Percentiles rank a stretch among this genome's conserved stretches.
These are phyloP conservation scores for Temnothorax rugatulus DNA, from an alignment of 2,888 invertebrate genomes.

Conservation along the genomic window DNA sequence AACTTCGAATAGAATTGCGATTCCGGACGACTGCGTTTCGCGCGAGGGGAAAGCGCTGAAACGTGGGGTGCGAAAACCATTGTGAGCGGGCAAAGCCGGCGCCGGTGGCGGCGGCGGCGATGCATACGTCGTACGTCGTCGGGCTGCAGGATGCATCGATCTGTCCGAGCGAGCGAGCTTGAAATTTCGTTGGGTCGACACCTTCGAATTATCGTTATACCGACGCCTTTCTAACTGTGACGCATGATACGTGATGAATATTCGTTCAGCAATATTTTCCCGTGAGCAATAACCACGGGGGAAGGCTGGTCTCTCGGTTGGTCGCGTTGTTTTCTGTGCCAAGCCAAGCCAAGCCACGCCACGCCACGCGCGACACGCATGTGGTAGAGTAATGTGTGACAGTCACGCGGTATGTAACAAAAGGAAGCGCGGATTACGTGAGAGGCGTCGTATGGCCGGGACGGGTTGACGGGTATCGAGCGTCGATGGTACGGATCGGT, in stretches of 20 bases:
- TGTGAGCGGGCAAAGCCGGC: not conserved
- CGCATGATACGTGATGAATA: not conserved
- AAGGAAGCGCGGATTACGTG: conserved; percentile 44
- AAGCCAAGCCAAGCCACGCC: not conserved
- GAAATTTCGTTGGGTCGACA: not conserved
- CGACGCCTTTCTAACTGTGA: not conserved
- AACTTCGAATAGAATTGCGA: not conserved
- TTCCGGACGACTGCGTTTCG: conserved; percentile 5
- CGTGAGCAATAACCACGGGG: not conserved
- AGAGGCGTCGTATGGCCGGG: conserved; percentile 13
- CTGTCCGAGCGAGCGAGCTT: not conserved
- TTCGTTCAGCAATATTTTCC: not conserved
- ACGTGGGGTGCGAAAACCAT: conserved; percentile 32
- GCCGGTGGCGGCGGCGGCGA: not conserved
- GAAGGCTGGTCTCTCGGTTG: not conserved
- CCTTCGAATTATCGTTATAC: not conserved
- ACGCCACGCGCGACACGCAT: not conserved
- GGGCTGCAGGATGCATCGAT: conserved; percentile 30
- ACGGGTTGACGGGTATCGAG: conserved; percentile 23
- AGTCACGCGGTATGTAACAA: conserved; percentile 26
- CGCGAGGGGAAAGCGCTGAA: not conserved
- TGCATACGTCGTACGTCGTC: not conserved
- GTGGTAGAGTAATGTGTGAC: conserved; percentile 12
- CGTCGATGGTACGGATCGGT: conserved; percentile 43
- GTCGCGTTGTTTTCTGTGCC: not conserved